Conservation (phyloP, 2,888 invertebrate genomes). For the Diadegma fenestrale region DNA sequence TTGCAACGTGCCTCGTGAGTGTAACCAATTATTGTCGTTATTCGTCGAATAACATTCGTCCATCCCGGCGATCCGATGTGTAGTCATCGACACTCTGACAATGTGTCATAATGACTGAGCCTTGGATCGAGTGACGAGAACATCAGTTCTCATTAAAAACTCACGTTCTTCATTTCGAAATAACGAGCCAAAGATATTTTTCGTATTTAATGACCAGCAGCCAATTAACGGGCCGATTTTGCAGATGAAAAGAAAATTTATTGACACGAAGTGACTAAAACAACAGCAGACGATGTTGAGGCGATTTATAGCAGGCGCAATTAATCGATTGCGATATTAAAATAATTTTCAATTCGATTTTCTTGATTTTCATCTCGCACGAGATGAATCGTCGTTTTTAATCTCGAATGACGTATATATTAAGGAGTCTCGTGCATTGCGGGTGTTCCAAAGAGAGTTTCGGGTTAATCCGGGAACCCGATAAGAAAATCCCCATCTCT, state of each 20-base stretch:
- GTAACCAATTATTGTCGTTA: conserved; percentile 60
- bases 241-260: neutral
- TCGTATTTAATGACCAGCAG: neutral
- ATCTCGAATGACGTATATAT: conserved; percentile 18
- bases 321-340: neutral
- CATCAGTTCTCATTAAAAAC: neutral
- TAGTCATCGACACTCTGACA: conserved; percentile 49
- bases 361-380: neutral
- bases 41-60: conserved; percentile 58
- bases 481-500: conserved; percentile 46
- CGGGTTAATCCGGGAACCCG: conserved; percentile 37
- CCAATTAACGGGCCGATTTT: neutral
- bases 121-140: conserved; percentile 1
- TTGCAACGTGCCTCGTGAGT: conserved; percentile 53
- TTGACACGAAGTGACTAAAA: neutral
- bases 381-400: neutral
- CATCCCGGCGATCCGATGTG: conserved; percentile 44
- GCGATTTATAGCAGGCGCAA: neutral
- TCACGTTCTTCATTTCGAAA: neutral
- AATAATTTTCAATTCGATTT: neutral
- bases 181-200: neutral
- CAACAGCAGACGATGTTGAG: neutral
- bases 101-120: conserved; percentile 36
- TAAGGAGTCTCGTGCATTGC: conserved; percentile 14
- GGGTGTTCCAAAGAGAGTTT: conserved; percentile 16